Evolutionary conservation across 2,113 vertebrate genomes (phyloP), one percentile per base, ranked within the genome.

Genomic region (Macquaria australasica): DNA sequence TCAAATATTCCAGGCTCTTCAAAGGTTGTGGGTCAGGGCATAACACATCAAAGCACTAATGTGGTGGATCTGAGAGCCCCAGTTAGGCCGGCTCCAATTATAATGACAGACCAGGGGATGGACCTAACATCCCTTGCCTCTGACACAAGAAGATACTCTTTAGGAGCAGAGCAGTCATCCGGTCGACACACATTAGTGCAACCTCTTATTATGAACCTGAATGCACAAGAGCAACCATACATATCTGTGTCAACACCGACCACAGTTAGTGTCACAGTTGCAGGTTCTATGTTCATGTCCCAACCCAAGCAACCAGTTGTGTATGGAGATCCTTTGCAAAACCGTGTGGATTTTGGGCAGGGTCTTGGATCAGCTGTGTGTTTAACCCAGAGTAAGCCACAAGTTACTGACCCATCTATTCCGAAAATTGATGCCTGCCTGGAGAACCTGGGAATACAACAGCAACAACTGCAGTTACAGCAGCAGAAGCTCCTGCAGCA

Each of bases 71-170:
- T 99, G 55, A 96, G 98, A 83, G 96, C 98, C 0, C 97, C 97
- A 0, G 60, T 97, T 76, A 99, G 97, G 56, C 93, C 97, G 21
- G 93, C 97, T 0, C 98, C 98, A 82, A 97, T 99, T 92, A 99
- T 99, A 85, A 98, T 99, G 93, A 99, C 98, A 7, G 98, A 99
- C 87, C 97, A 99, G 81, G 98, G 98, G 31, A 98, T 99, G 98
- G 98, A 99, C 91, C 95, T 99, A 79, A 99, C 98, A 16, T 99
- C 98, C 31, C 92, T 99, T 82, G 97, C 98, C 4, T 94, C 97
- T 0, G 98, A 99, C 86, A 96, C 97, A 4, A 96, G 98, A 81
- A 97, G 97, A 91, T 99, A 98, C 15, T 98, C 97, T 79, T 89
- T 98, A 79, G 96, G 97, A 67, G 73, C 97, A 91, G 98, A 99